Conservation (phyloP, 2,113 vertebrate species). For the Regulus satrapa region DNA sequence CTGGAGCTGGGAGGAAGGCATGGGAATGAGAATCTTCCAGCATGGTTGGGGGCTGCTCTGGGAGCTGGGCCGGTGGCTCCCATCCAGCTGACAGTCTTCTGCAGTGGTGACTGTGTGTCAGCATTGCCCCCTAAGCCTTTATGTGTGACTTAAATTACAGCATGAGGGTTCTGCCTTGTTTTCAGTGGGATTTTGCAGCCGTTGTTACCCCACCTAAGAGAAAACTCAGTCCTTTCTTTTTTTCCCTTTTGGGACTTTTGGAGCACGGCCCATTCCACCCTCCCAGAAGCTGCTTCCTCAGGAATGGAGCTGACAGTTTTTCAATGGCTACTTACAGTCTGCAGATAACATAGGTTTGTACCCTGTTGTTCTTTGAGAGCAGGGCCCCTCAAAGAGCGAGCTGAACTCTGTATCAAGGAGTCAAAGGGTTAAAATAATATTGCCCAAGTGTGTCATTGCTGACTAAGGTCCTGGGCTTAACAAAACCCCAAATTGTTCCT, state of each 20-base stretch:
- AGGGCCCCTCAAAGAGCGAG: neutral
- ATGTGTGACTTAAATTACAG: neutral
- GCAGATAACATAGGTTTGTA: neutral
- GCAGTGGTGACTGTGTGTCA: neutral
- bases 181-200: neutral
- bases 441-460: neutral
- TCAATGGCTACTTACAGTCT: neutral
- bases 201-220: neutral
- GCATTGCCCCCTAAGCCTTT: neutral
- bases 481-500: neutral
- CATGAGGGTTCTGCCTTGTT: neutral
- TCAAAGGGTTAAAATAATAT: conserved; percentile 53
- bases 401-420: neutral
- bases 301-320: neutral
- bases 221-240: neutral
- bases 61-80: neutral
- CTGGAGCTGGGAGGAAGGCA: neutral
- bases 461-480: conserved; percentile 23
- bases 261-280: neutral
- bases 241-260: neutral
- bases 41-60: neutral
- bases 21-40: fast-evolving
- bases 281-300: neutral
- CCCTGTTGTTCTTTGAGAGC: neutral
- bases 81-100: neutral